phyloP scores from a whole-genome alignment of 2,113 vertebrate species.

The Spilogale gracilis region DNA sequence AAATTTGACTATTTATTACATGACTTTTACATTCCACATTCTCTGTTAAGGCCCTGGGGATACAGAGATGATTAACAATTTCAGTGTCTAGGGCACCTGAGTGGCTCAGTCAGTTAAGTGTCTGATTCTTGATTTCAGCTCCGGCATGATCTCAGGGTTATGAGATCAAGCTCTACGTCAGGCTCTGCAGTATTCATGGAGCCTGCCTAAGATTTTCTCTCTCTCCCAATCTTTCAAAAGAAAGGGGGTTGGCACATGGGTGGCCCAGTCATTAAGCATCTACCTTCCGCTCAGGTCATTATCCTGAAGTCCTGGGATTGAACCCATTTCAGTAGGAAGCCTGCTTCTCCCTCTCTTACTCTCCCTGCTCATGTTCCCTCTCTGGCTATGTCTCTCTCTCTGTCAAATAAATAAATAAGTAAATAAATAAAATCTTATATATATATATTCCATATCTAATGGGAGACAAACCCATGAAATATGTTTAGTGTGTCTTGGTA shows the following conservation, averaged over 20 bases:
- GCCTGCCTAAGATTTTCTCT: neutral
- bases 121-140: neutral
- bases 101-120: neutral
- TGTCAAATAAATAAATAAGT: no score
- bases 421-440: no score
- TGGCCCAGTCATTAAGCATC: no score
- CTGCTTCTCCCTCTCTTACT: no score
- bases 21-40: neutral
- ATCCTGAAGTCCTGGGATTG: no score
- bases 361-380: no score
- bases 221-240: no score
- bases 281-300: no score
- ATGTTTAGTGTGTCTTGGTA: neutral
- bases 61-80: neutral
- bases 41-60: neutral
- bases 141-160: neutral
- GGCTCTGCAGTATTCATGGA: neutral
- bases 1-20: neutral
- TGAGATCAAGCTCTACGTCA: neutral
- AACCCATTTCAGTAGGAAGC: no score
- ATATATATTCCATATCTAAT: neutral
- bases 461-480: neutral
- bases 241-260: no score
- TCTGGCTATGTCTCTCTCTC: no score
- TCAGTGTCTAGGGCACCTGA: neutral